These are phyloP conservation scores for Sander lucioperca DNA, from an alignment of 2,113 vertebrate species.

Conservation along the genomic window DNA sequence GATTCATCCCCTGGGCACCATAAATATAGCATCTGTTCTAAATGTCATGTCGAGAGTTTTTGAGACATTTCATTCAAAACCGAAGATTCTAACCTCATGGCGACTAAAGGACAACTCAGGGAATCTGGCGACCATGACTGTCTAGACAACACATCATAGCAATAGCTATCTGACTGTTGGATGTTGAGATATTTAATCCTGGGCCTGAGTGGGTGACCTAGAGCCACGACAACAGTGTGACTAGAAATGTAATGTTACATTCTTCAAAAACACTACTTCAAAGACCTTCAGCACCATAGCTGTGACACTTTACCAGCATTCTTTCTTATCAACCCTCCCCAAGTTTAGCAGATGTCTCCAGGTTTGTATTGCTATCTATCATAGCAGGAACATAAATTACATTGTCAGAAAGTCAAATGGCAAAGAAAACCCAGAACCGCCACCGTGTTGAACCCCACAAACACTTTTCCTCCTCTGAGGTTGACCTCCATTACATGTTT, in stretches of 20 bases:
- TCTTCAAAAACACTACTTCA: not conserved
- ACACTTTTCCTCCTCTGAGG: constrained; percentile 37
- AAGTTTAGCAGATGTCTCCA: constrained; percentile 28
- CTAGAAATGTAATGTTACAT: not conserved
- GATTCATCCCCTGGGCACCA: not conserved
- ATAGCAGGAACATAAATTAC: constrained; percentile 46
- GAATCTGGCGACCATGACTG: not conserved
- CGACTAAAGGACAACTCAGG: too few relatives aligned
- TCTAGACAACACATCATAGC: not conserved
- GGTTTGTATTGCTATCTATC: constrained; percentile 34
- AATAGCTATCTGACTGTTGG: not conserved
- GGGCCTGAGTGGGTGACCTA: too few relatives aligned
- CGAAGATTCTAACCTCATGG: too few relatives aligned
- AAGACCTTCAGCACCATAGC: not conserved
- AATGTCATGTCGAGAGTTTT: too few relatives aligned
- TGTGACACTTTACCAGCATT: not conserved
- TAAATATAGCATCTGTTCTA: too few relatives aligned
- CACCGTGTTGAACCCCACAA: constrained; percentile 22
- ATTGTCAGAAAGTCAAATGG: constrained; percentile 31
- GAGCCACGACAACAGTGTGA: not conserved
- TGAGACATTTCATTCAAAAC: too few relatives aligned
- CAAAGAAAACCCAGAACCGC: constrained; percentile 24
- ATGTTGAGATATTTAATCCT: not conserved
- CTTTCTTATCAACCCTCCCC: constrained; percentile 12
- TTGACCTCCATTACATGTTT: constrained; percentile 76